Conservation (phyloP, 2,797 vertebrate genomes). For the Enteromius radiatus region DNA sequence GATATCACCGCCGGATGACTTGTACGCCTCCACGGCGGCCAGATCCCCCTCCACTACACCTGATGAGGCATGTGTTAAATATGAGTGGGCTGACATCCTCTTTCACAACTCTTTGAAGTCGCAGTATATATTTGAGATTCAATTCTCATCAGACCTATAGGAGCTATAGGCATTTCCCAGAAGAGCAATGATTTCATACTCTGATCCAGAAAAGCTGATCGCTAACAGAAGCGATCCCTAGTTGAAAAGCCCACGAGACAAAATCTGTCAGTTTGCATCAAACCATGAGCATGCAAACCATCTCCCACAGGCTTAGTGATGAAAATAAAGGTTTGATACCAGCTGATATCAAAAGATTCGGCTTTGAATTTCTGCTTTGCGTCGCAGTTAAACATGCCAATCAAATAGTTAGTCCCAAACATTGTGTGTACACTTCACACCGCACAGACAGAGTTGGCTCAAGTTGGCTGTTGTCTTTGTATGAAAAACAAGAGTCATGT, state of each 20-base stretch:
- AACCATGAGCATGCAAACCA: neutral
- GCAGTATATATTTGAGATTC: neutral
- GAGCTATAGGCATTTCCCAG: constrained; percentile 18
- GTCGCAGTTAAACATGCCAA: neutral
- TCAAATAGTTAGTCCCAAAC: neutral
- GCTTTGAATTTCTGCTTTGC: neutral
- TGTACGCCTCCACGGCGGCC: constrained; percentile 93
- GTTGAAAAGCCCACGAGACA: neutral
- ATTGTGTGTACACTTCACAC: neutral
- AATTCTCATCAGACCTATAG: neutral
- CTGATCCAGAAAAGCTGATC: neutral
- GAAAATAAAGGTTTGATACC: constrained; percentile 13
- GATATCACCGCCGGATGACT: constrained; percentile 93
- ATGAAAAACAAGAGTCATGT: no score
- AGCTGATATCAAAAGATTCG: neutral
- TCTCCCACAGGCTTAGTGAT: neutral
- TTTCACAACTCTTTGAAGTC: constrained; percentile 8
- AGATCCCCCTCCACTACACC: constrained; percentile 98
- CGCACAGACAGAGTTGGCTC: no score
- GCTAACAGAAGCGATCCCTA: neutral
- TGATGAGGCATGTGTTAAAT: constrained; percentile 60
- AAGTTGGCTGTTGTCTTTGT: no score
- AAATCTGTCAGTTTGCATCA: constrained; percentile 29
- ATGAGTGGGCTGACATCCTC: neutral
- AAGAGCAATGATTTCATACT: constrained; percentile 14